Percentiles rank a stretch among this genome's conserved stretches.
These are phyloP conservation scores for Drosophila melanosoma DNA, from an alignment of 2,888 invertebrate species.

Conservation along the genomic window DNA sequence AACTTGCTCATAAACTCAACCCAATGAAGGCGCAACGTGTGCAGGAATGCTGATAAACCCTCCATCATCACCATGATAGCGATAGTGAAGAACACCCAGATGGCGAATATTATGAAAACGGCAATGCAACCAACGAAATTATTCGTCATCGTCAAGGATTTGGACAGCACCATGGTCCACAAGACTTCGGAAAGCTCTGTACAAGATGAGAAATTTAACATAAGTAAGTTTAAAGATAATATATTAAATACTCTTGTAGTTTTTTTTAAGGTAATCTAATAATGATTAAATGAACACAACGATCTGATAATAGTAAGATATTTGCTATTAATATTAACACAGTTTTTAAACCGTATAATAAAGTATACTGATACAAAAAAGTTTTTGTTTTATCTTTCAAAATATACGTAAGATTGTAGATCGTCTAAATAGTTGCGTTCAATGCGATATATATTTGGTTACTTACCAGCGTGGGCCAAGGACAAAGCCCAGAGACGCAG, in stretches of 20 bases:
- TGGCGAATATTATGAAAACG: constrained; percentile 93
- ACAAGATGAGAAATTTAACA: constrained; percentile 1
- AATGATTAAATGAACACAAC: neutral
- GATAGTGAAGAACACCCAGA: constrained; percentile 96
- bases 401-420: neutral
- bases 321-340: neutral
- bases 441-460: too few relatives aligned
- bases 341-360: neutral
- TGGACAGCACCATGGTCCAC: constrained; percentile 96
- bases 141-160: constrained; percentile 88
- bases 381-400: neutral
- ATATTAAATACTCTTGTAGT: neutral
- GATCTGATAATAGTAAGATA: too few relatives aligned
- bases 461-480: constrained; percentile 96
- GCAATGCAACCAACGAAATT: constrained; percentile 90
- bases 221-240: neutral
- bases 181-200: constrained; percentile 94
- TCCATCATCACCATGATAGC: constrained; percentile 99
- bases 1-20: constrained; percentile 99
- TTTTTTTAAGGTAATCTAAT: neutral
- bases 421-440: too few relatives aligned
- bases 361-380: neutral
- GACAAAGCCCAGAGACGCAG: constrained; percentile 98
- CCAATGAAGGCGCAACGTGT: constrained; percentile 99
- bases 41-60: constrained; percentile 99